These are phyloP conservation scores for Felis chaus DNA, from an alignment of 2,113 vertebrate genomes.

Conservation along the genomic window DNA sequence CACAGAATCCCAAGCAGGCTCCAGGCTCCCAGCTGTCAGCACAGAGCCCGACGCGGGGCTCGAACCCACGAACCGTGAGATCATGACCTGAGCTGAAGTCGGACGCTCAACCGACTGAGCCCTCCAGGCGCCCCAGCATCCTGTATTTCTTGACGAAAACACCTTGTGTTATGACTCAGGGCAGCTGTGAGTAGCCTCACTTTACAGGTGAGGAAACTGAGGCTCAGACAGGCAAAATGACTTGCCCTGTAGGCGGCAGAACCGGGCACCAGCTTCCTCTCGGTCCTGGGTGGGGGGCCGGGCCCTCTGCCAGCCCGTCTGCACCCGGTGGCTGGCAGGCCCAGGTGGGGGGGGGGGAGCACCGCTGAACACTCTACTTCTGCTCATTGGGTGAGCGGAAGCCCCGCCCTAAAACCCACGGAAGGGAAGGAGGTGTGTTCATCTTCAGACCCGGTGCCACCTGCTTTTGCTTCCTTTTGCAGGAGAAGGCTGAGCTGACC, in stretches of 20 bases:
- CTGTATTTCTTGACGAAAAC: not conserved
- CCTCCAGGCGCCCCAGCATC: no score
- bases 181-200: not conserved
- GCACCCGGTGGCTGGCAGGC: not conserved
- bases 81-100: no score
- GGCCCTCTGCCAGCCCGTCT: not conserved
- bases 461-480: not conserved
- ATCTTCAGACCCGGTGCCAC: rapidly evolving
- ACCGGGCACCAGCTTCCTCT: not conserved
- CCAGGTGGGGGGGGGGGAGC: not conserved
- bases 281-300: not conserved
- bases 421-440: not conserved
- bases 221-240: not conserved
- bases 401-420: not conserved
- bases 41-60: no score
- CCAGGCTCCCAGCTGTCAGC: no score
- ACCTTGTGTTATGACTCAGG: not conserved
- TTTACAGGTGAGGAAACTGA: not conserved
- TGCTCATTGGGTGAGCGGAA: not conserved
- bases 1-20: no score
- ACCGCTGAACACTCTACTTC: not conserved
- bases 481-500: not conserved
- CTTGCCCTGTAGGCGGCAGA: not conserved
- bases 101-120: no score
- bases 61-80: no score